Evolutionary conservation across 1,140 invertebrate genomes (phyloP).

Genomic region (Zaprionus davidi): DNA sequence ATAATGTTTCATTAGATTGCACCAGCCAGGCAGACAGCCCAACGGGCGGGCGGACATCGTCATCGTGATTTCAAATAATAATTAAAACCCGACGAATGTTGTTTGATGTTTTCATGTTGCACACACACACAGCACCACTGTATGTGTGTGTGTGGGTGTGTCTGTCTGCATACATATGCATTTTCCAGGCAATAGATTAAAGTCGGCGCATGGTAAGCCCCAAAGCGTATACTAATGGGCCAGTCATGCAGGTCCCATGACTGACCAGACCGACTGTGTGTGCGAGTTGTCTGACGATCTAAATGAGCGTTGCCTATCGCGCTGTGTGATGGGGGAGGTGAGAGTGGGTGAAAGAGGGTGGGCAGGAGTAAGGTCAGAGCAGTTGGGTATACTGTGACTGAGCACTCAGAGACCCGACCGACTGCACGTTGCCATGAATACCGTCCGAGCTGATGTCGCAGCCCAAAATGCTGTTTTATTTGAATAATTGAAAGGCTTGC

Average conservation of each 20-base stretch:
- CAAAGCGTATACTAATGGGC: conserved; percentile 50
- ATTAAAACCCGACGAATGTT: conserved; percentile 61
- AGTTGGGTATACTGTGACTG: conserved; percentile 24
- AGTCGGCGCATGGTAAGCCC: conserved; percentile 46
- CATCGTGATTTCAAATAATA: conserved; percentile 63
- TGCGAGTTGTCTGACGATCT: conserved; percentile 34
- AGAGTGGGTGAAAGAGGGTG: not conserved
- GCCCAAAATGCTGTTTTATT: conserved; percentile 70
- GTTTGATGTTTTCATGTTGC: conserved; percentile 58
- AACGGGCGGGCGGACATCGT: conserved; percentile 24
- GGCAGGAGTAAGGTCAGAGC: conserved; percentile 1
- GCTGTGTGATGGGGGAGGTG: not conserved
- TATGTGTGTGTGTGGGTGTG: conserved; percentile 2
- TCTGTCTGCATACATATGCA: conserved; percentile 14
- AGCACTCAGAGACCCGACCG: not conserved
- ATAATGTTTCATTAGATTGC: conserved; percentile 57
- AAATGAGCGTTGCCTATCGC: conserved; percentile 42
- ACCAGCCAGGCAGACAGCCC: not conserved
- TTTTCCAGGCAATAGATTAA: conserved; percentile 54
- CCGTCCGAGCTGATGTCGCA: conserved; percentile 23
- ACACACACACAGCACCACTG: no score
- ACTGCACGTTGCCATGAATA: not conserved
- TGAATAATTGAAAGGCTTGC: conserved; percentile 77
- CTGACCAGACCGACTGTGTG: conserved; percentile 25
- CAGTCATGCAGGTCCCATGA: conserved; percentile 28